phyloP scores from a whole-genome alignment of 2,888 invertebrate genomes.

The Tromatobia lineatoria region DNA sequence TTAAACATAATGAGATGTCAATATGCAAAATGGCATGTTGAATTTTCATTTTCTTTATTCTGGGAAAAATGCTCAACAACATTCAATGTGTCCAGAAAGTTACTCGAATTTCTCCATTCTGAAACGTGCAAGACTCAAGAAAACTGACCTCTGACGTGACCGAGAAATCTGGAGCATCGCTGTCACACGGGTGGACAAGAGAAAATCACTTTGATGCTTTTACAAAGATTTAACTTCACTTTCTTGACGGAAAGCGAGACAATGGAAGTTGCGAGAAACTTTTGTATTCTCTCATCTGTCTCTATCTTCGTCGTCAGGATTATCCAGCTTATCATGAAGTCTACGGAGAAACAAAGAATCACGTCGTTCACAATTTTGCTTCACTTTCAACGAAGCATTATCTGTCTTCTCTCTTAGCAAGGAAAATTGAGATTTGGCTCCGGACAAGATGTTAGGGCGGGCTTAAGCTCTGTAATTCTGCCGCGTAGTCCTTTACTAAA shows the following conservation, averaged over 20 bases:
- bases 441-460: slow-evolving; percentile 30
- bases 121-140: background rate
- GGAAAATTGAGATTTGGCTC: slow-evolving; percentile 29
- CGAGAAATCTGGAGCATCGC: slow-evolving; percentile 30
- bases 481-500: slow-evolving; percentile 8
- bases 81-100: background rate
- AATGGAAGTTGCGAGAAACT: background rate
- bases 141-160: slow-evolving; percentile 23
- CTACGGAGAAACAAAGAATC: background rate
- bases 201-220: background rate
- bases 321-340: background rate
- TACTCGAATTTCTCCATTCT: background rate
- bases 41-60: background rate
- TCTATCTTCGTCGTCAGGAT: background rate
- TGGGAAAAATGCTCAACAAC: background rate
- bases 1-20: too few relatives aligned
- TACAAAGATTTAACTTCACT: slow-evolving; percentile 14
- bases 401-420: background rate
- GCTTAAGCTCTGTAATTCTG: slow-evolving; percentile 42
- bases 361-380: background rate
- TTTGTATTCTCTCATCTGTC: slow-evolving; percentile 2
- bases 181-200: slow-evolving; percentile 8
- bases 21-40: too few relatives aligned
- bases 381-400: slow-evolving; percentile 24
- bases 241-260: slow-evolving; percentile 9